phyloP scores from a whole-genome alignment of 2,113 vertebrate species.

The Cyprinodon variegatus region DNA sequence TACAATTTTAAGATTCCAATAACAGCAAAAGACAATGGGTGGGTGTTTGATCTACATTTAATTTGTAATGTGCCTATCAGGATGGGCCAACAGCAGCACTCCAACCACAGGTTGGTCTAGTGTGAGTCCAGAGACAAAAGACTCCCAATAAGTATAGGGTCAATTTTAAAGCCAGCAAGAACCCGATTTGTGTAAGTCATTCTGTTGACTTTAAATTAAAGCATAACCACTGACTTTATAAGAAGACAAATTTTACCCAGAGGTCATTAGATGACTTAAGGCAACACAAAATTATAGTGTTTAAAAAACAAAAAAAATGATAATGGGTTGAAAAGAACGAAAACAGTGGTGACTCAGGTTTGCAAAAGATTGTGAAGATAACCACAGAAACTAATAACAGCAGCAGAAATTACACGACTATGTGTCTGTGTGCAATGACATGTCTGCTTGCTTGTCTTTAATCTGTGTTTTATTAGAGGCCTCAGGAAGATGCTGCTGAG shows the following conservation, averaged over 20 bases:
- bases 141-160: too few relatives aligned
- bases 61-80: too few relatives aligned
- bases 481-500: conserved; percentile 69
- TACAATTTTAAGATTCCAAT: too few relatives aligned
- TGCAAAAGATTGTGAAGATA: neutral
- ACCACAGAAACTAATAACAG: conserved; percentile 8
- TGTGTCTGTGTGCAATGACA: conserved; percentile 44
- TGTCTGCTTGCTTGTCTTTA: conserved; percentile 59
- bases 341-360: conserved; percentile 35
- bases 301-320: conserved; percentile 5
- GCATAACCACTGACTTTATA: conserved; percentile 13
- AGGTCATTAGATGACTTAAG: conserved; percentile 17
- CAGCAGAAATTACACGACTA: conserved; percentile 31
- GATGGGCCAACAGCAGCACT: too few relatives aligned
- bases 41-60: too few relatives aligned
- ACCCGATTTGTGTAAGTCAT: conserved; percentile 22
- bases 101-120: too few relatives aligned
- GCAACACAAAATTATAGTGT: conserved; percentile 33
- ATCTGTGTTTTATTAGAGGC: conserved; percentile 78
- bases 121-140: too few relatives aligned
- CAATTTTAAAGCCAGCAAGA: conserved; percentile 3
- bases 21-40: too few relatives aligned
- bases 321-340: conserved; percentile 4
- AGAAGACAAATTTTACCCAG: conserved; percentile 21
- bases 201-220: conserved; percentile 11